Evolutionary conservation across 2,113 vertebrate genomes (phyloP).

Genomic region (Monopterus albus): DNA sequence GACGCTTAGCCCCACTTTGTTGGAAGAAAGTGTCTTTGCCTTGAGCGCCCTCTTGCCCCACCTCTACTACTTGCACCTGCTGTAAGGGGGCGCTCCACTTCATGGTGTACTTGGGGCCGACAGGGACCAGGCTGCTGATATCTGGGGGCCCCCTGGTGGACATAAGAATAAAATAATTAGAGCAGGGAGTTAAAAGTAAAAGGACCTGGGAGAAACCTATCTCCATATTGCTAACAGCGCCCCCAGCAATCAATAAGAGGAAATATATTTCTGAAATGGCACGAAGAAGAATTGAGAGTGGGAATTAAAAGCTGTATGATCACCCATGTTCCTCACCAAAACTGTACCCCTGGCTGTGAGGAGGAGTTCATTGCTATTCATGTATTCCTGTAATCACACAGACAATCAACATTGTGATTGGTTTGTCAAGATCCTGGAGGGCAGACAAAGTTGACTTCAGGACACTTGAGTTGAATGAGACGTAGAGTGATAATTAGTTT

Average conservation of each 20-base stretch:
- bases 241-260: neutral
- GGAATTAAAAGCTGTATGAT: slow-evolving; percentile 63
- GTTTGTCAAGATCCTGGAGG: slow-evolving; percentile 77
- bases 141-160: slow-evolving; percentile 86
- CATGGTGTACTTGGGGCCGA: slow-evolving; percentile 93
- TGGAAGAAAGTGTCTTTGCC: slow-evolving; percentile 87
- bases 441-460: slow-evolving; percentile 74
- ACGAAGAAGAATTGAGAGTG: slow-evolving; percentile 23
- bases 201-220: neutral
- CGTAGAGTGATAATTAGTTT: slow-evolving; percentile 67
- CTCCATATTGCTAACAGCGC: slow-evolving; percentile 5
- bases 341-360: slow-evolving; percentile 56
- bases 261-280: slow-evolving; percentile 30
- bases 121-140: slow-evolving; percentile 92
- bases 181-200: neutral
- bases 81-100: slow-evolving; percentile 94
- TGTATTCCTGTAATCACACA: slow-evolving; percentile 76
- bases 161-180: neutral
- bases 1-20: slow-evolving; percentile 80
- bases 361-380: slow-evolving; percentile 77
- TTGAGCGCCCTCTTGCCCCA: slow-evolving; percentile 87
- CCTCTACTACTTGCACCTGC: slow-evolving; percentile 93
- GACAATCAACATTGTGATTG: slow-evolving; percentile 70
- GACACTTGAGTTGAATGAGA: slow-evolving; percentile 64
- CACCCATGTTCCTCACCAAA: slow-evolving; percentile 40